A percentile compares a stretch with the other conserved stretches of the same genome.
These are phyloP conservation scores for Drosophila borealis DNA, from an alignment of 2,888 invertebrate species.

Conservation along the genomic window DNA sequence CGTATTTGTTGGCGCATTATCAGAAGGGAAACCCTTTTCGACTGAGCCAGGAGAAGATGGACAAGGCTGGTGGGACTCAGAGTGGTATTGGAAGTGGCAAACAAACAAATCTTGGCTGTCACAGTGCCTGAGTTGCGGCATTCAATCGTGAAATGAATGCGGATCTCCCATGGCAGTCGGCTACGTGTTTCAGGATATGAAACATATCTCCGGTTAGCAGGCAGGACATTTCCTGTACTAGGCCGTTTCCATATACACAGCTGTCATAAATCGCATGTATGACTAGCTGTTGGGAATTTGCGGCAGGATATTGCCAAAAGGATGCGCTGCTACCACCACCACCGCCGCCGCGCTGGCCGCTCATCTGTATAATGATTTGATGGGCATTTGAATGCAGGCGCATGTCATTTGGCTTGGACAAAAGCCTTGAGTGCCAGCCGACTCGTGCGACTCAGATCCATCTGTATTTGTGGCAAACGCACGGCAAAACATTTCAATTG, in stretches of 20 bases:
- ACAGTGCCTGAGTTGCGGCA: slow-evolving; percentile 52
- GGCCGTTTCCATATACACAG: slow-evolving; percentile 10
- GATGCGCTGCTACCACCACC: slow-evolving; percentile 46
- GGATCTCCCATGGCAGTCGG: slow-evolving; percentile 48
- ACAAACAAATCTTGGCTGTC: slow-evolving; percentile 77
- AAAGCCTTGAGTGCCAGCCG: slow-evolving; percentile 54
- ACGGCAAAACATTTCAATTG: slow-evolving; percentile 56
- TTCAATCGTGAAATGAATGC: slow-evolving; percentile 65
- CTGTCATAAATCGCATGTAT: slow-evolving; percentile 72
- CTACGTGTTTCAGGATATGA: slow-evolving; percentile 80
- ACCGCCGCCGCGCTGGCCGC: slow-evolving; percentile 10
- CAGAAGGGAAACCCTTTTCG: slow-evolving; percentile 53
- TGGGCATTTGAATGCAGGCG: slow-evolving; percentile 78
- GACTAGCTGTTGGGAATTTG: slow-evolving; percentile 65
- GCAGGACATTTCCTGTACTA: slow-evolving; percentile 83
- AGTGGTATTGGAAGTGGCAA: slow-evolving; percentile 4
- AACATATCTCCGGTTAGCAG: slow-evolving; percentile 84
- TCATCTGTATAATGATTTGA: slow-evolving; percentile 74
- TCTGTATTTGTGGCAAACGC: slow-evolving; percentile 28
- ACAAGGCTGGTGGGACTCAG: slow-evolving; percentile 3
- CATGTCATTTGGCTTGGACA: slow-evolving; percentile 65
- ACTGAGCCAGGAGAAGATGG: slow-evolving; percentile 9
- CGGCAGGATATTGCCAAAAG: slow-evolving; percentile 77
- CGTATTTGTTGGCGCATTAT: slow-evolving; percentile 37
- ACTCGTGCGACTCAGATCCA: slow-evolving; percentile 15